Evolutionary conservation across 64 coral and sea anemone species (phyloP), one percentile per base, ranked within the genome.

Genomic region (Pachyseris speciosa): DNA sequence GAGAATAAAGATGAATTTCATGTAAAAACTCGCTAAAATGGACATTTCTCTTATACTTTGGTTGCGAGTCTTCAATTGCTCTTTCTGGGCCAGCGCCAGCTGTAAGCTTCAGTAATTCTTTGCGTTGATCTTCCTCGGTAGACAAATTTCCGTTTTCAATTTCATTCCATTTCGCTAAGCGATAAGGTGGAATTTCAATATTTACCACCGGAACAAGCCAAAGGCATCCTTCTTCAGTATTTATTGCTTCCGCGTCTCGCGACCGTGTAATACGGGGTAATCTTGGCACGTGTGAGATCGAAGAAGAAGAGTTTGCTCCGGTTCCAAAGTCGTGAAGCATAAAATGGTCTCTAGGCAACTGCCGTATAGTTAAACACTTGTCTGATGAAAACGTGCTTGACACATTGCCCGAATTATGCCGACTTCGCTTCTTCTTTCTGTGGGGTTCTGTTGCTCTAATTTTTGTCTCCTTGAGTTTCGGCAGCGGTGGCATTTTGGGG

Each of bases 11-110:
- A 76, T 88, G 86, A 74, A 88, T 70, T 88, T 88, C 86, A 36
- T 88, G 86, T 75, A 88, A 52, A 70, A 88, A 88, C 55, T 88
- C 86, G 41, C 86, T 88, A 40, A 88, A 88, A 60, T 88, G 86
- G 2, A 88, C 86, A 67, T 75, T 88, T 76, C 71, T 75, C 38
- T 88, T 88, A 53, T 88, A 88, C n/a, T 76, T 88, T 39, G 69
- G 69, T 39, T 47, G 38, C 48, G 34, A 31, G 16, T 12, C 36
- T 74, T 55, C 71, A 26, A 26, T 75, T 55, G 8, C 48, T 19
- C 27, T 88, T 31, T 88, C 33, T 33, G 27, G 17, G 1, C 17
- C 7, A 5, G 13, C 67, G 13, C 25, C 37, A 24, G 52, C 55
- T 37, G 2, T 61, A 45, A 43, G 13, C 20, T 17, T 19, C 19